Percentiles rank a stretch among this genome's conserved stretches.
phyloP scores from a whole-genome alignment of 2,797 vertebrate genomes.

The Enteromius afrohamiltoni region DNA sequence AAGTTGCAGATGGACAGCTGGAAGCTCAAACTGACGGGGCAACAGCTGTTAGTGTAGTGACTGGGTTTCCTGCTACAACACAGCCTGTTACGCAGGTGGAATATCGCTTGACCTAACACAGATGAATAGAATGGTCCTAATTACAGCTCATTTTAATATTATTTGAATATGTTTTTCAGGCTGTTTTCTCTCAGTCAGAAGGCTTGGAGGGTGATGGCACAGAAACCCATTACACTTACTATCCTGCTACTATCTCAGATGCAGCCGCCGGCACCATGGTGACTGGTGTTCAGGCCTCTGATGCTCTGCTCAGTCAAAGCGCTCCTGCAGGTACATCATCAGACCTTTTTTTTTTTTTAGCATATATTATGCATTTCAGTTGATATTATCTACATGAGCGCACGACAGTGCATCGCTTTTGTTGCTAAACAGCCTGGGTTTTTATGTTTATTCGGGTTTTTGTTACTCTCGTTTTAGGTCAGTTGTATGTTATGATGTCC shows the following conservation, averaged over 20 bases:
- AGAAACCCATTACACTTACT: slow-evolving; percentile 95
- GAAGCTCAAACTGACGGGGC: slow-evolving; percentile 88
- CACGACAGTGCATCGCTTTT: slow-evolving; percentile 60
- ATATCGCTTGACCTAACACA: background rate
- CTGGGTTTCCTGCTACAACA: slow-evolving; percentile 86
- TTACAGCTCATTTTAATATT: background rate
- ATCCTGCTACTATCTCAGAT: slow-evolving; percentile 85
- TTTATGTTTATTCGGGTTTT: background rate
- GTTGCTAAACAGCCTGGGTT: slow-evolving; percentile 65
- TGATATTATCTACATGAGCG: slow-evolving; percentile 68
- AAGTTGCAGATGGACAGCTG: slow-evolving; percentile 91
- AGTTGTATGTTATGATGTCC: slow-evolving; percentile 97
- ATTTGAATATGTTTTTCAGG: slow-evolving; percentile 82
- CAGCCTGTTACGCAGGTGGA: slow-evolving; percentile 72
- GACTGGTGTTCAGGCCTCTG: slow-evolving; percentile 88
- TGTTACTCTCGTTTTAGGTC: slow-evolving; percentile 74
- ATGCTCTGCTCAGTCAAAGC: slow-evolving; percentile 86
- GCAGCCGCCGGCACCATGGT: slow-evolving; percentile 80
- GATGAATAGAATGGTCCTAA: background rate
- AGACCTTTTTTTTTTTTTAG: slow-evolving; percentile 77
- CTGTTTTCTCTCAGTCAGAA: slow-evolving; percentile 82
- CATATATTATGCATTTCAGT: slow-evolving; percentile 78
- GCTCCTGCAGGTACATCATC: slow-evolving; percentile 81
- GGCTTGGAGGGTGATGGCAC: slow-evolving; percentile 75
- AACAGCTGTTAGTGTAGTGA: slow-evolving; percentile 89